Base-by-base conservation (phyloP, 2,113 vertebrate genomes). In the Lucifuga dentata region DNA sequence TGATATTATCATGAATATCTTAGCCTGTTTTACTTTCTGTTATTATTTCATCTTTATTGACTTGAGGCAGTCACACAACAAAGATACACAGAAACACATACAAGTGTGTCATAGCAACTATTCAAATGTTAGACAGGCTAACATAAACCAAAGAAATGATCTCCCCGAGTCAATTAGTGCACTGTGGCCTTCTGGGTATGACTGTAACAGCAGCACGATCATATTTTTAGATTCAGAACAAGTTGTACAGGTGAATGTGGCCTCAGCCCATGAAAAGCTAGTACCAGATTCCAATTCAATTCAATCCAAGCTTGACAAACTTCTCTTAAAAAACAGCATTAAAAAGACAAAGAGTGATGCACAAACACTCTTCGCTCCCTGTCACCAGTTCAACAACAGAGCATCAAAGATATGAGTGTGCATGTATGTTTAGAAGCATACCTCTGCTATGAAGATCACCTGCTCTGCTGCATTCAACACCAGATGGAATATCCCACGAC, bases 391-490 rank as follows among this genome's bases (percentile, higher is more conserved):
- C n/a, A n/a, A 35, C 23, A 26, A 33, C n/a, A 39, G 26, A 64
- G 45, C 52, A 13, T 57, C 49, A 48, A 70, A 79, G 39, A 0
- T 74, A 49, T 45, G 40, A 55, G 73, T 83, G 79, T 71, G 56
- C 12, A 48, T 15, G 41, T 3, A 36, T 23, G 44, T 60, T 60
- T 17, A 58, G 58, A 46, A 64, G 57, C 84, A 78, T 90, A 88
- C 85, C 86, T 88, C 35, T 46, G 59, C 6, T 46, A 65, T 51
- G 78, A 84, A 56, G 71, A 66, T 68, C 49, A 59, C 76, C 55
- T 46, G 73, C 46, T 72, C 49, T 24, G 77, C 73, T 66, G 60
- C 78, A 77, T 73, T 86, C 73, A 78, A 20, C 58, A 35, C 46
- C 36, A 32, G 36, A 53, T 12, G 32, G 19, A 32, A 65, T 65